These are phyloP conservation scores for Brachynemurus nebulosus DNA, from an alignment of 2,888 invertebrate genomes.

Conservation along the genomic window DNA sequence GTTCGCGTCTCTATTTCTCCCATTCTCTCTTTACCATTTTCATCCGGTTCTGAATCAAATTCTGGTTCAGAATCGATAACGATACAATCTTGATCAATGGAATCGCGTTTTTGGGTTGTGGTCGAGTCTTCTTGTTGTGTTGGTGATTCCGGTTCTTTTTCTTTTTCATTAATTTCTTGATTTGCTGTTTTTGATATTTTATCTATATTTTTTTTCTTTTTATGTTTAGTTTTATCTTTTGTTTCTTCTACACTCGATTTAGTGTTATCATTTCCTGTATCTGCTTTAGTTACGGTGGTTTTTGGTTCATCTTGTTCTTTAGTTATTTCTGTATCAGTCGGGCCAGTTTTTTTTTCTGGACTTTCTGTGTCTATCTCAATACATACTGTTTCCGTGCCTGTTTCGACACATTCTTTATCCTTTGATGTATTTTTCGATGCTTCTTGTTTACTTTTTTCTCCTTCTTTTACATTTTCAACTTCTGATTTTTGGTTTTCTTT, in stretches of 20 bases:
- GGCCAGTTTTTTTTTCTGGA: too few relatives aligned
- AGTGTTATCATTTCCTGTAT: not conserved
- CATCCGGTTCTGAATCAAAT: constrained; percentile 4
- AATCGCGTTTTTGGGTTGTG: too few relatives aligned
- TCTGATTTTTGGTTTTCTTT: not conserved
- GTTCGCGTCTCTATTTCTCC: not conserved
- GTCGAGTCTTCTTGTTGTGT: not conserved
- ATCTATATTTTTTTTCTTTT: not conserved
- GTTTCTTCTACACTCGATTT: not conserved
- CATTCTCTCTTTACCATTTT: not conserved
- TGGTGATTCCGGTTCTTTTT: not conserved
- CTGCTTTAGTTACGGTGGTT: not conserved
- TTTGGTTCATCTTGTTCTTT: not conserved
- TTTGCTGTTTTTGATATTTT: too few relatives aligned
- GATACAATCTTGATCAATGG: constrained; percentile 6
- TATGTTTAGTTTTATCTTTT: not conserved
- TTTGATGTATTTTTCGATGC: not conserved
- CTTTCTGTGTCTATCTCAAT: too few relatives aligned
- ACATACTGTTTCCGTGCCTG: too few relatives aligned
- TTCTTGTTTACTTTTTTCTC: too few relatives aligned
- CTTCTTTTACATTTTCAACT: too few relatives aligned
- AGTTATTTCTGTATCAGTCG: too few relatives aligned
- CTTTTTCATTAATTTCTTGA: not conserved
- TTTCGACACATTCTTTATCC: not conserved
- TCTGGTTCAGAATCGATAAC: constrained; percentile 8